Evolutionary conservation across 2,113 vertebrate species (phyloP).

Genomic region (Setophaga kirtlandii): DNA sequence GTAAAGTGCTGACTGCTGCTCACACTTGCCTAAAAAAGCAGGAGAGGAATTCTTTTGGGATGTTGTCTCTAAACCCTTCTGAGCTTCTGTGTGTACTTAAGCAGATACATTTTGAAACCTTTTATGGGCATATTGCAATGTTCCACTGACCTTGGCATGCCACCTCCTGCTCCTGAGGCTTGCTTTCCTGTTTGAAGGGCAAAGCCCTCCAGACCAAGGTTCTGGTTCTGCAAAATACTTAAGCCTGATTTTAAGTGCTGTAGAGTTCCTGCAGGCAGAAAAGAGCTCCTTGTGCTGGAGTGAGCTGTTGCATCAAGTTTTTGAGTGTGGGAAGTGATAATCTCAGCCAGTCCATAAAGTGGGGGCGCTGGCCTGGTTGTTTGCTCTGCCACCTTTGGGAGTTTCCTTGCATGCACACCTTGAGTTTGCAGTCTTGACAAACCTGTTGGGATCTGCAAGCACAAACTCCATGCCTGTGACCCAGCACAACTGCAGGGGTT

Average conservation of each 20-base stretch:
- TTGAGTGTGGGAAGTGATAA: not conserved
- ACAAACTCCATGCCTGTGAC: not conserved
- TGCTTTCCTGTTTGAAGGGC: not conserved
- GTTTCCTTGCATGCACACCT: not conserved
- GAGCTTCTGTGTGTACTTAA: not conserved
- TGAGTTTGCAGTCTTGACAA: not conserved
- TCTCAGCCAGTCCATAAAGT: not conserved
- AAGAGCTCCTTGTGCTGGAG: not conserved
- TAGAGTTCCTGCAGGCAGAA: not conserved
- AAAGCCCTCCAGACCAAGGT: not conserved
- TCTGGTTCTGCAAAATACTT: not conserved
- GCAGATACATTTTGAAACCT: conserved; percentile 26
- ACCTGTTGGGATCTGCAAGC: not conserved
- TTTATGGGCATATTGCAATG: conserved; percentile 31
- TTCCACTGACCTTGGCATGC: not conserved
- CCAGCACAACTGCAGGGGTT: not conserved
- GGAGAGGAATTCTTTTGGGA: conserved; percentile 33
- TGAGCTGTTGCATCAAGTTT: not conserved
- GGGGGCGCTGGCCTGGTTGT: fast-evolving
- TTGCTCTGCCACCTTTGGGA: not conserved
- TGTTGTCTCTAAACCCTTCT: conserved; percentile 26
- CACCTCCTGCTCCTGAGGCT: not conserved
- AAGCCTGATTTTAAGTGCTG: not conserved
- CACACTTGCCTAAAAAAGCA: conserved; percentile 54
- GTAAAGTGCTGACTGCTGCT: conserved; percentile 52